Evolutionary conservation across 2,113 vertebrate genomes (phyloP).

Genomic region (Salvelinus sp.): DNA sequence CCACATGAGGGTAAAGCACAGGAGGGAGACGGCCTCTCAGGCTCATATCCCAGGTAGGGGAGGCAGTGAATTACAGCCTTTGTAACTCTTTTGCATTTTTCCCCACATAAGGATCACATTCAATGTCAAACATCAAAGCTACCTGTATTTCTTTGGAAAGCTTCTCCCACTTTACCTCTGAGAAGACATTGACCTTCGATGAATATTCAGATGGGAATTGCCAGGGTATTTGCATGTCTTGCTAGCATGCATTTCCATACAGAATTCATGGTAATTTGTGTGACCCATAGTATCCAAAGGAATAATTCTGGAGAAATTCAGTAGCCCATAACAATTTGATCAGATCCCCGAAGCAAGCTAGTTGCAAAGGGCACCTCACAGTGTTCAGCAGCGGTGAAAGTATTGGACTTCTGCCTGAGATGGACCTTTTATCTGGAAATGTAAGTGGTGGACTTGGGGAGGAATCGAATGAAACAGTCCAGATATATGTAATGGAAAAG

Average conservation of each 20-base stretch:
- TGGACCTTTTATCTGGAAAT: neutral
- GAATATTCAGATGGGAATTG: neutral
- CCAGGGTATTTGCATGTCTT: neutral
- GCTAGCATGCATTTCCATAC: neutral
- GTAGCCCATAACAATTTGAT: neutral
- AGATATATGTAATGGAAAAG: slow-evolving; percentile 31
- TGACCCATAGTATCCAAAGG: neutral
- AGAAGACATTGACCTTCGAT: neutral
- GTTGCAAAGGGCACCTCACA: no score
- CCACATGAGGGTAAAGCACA: no score
- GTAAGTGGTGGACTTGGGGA: slow-evolving; percentile 1
- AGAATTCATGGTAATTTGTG: neutral
- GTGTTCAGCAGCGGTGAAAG: no score
- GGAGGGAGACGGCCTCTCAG: no score
- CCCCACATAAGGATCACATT: neutral
- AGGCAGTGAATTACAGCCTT: no score
- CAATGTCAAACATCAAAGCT: neutral
- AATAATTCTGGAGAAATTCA: neutral
- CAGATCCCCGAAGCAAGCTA: neutral
- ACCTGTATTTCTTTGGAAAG: neutral
- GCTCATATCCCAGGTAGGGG: no score
- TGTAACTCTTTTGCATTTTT: neutral
- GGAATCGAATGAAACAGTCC: slow-evolving; percentile 13
- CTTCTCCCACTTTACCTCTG: neutral
- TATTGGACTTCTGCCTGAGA: neutral